Evolutionary conservation across 2,113 vertebrate genomes (phyloP).

Genomic region (Aspidoscelis tigris): DNA sequence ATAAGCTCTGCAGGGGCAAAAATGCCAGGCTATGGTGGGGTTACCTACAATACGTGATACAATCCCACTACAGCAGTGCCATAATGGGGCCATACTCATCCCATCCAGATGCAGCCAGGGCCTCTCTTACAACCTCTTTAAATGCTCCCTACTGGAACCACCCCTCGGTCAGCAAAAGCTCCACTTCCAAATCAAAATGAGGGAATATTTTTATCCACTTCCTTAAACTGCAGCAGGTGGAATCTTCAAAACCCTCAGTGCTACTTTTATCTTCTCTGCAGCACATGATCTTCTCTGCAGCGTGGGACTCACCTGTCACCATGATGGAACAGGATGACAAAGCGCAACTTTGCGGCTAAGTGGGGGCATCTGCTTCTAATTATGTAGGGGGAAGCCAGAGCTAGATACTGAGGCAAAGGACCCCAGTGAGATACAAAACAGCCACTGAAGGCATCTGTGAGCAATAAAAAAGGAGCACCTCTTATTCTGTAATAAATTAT

Average conservation of each 20-base stretch:
- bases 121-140: too few relatives aligned
- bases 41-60: too few relatives aligned
- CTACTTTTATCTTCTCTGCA: constrained; percentile 28
- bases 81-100: too few relatives aligned
- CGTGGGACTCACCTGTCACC: constrained; percentile 16
- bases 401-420: background rate
- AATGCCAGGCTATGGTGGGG: too few relatives aligned
- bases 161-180: background rate
- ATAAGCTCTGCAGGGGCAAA: too few relatives aligned
- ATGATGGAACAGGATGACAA: constrained; percentile 17
- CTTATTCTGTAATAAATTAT: background rate
- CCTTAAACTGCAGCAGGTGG: constrained; percentile 4
- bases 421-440: background rate
- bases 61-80: too few relatives aligned
- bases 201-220: background rate
- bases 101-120: too few relatives aligned
- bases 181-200: background rate
- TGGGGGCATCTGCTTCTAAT: constrained; percentile 29
- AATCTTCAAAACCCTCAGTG: background rate
- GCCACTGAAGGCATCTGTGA: background rate
- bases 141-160: background rate
- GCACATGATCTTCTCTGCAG: background rate
- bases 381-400: constrained; percentile 6
- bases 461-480: background rate
- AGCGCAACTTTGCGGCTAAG: constrained; percentile 16